phyloP scores from a whole-genome alignment of 2,113 vertebrate species.

The Lampris megalopsis region DNA sequence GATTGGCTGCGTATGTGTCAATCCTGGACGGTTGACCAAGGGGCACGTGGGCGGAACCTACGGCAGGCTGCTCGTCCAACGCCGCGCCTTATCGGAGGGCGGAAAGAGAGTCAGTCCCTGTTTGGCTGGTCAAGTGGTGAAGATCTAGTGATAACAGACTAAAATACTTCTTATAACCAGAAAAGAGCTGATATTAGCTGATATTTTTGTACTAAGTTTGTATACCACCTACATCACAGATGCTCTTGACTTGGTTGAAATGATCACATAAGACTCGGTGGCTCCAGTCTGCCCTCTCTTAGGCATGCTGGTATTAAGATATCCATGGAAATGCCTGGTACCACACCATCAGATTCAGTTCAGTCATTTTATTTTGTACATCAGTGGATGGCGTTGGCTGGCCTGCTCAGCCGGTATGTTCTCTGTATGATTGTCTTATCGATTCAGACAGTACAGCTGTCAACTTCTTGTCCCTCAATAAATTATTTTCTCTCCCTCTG shows the following conservation, averaged over 20 bases:
- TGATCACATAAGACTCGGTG: no score
- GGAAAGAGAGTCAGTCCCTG: conserved; percentile 79
- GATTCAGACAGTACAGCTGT: conserved; percentile 2
- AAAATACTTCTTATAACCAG: no score
- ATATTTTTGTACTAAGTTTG: no score
- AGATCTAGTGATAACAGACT: conserved; percentile 80
- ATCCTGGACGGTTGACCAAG: conserved; percentile 93
- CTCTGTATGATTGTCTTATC: neutral
- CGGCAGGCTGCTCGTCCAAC: conserved; percentile 81
- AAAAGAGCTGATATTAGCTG: no score
- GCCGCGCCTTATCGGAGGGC: neutral
- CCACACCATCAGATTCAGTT: neutral
- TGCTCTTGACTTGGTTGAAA: no score
- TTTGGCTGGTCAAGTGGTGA: conserved; percentile 88
- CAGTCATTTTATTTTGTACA: conserved; percentile 25
- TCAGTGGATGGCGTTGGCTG: neutral
- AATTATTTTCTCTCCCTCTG: neutral
- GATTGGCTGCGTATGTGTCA: conserved; percentile 90
- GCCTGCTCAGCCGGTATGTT: neutral
- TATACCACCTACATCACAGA: no score
- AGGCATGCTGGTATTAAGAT: neutral
- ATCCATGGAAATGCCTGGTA: neutral
- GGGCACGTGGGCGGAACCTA: conserved; percentile 95
- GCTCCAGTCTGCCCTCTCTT: neutral
- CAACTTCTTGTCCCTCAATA: conserved; percentile 8